Percentiles rank a stretch among this genome's conserved stretches.
Conservation (phyloP, 2,797 vertebrate genomes). For the Enteromius mattozi region DNA sequence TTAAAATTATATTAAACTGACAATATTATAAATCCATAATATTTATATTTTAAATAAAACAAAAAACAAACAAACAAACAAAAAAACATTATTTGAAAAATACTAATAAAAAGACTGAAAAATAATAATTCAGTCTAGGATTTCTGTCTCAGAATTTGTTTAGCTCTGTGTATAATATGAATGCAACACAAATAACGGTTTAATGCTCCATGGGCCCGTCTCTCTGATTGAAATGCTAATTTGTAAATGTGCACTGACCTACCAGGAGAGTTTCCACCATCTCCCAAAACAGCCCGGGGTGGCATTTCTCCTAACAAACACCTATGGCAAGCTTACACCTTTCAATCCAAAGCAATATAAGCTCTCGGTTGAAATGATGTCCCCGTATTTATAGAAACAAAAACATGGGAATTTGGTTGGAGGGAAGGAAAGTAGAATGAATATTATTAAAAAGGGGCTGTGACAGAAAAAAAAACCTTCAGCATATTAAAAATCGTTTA, state of each 20-base stretch:
- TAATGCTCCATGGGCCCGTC: constrained; percentile 73
- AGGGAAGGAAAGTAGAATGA: constrained; percentile 66
- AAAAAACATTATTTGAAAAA: background rate
- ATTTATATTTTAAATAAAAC: background rate
- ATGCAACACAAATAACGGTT: constrained; percentile 73
- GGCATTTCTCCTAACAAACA: constrained; percentile 84
- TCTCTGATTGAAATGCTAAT: constrained; percentile 85
- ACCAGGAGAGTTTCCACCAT: constrained; percentile 70
- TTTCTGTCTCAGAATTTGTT: constrained; percentile 67
- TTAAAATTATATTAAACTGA: background rate
- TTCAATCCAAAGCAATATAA: constrained; percentile 83
- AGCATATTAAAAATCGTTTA: constrained; percentile 80
- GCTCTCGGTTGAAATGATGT: constrained; percentile 81
- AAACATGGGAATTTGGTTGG: constrained; percentile 81
- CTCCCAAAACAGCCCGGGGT: constrained; percentile 76
- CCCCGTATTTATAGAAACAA: constrained; percentile 81
- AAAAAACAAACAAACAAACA: background rate
- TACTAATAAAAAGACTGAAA: background rate
- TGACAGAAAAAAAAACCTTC: constrained; percentile 76
- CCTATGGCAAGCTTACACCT: constrained; percentile 69
- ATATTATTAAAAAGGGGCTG: constrained; percentile 80
- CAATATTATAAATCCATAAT: background rate
- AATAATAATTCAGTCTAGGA: constrained; percentile 25
- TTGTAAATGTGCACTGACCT: constrained; percentile 83
- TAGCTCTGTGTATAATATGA: constrained; percentile 70